These are phyloP conservation scores for Eledone cirrhosa DNA, from an alignment of 2,888 invertebrate genomes.

Conservation along the genomic window DNA sequence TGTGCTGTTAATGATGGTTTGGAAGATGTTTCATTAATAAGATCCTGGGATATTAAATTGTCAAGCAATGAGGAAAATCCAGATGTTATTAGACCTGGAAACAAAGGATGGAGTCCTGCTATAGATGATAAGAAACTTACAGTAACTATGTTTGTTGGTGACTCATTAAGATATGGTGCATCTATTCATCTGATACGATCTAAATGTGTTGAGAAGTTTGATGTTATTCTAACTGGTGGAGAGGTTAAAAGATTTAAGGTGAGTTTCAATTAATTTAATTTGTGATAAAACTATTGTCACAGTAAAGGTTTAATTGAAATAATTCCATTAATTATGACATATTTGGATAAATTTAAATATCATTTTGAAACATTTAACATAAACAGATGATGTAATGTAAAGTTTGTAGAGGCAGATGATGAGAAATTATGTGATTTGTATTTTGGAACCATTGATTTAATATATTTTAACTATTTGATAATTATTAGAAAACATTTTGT, in stretches of 20 bases:
- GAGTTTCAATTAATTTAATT: background rate
- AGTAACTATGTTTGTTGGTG: slow-evolving; percentile 7
- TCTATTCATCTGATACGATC: background rate
- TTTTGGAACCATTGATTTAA: no score
- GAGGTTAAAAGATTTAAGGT: background rate
- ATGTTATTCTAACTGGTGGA: background rate
- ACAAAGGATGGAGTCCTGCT: slow-evolving; percentile 14
- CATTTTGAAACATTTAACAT: no score
- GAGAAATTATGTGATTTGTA: no score
- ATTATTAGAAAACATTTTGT: no score
- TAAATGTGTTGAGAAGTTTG: background rate
- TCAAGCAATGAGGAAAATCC: slow-evolving; percentile 14
- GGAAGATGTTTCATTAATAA: slow-evolving; percentile 4
- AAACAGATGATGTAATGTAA: no score
- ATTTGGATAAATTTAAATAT: background rate
- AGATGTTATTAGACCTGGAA: slow-evolving; percentile 16
- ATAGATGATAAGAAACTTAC: background rate
- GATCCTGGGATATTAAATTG: slow-evolving; percentile 3
- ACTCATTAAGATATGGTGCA: background rate
- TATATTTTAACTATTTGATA: no score
- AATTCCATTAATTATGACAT: no score
- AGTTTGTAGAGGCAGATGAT: no score
- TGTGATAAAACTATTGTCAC: no score
- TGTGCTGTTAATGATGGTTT: background rate
- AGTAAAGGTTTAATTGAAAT: no score